A percentile compares a stretch with the other conserved stretches of the same genome.
These are phyloP conservation scores for Philonicus albiceps DNA, from an alignment of 2,888 invertebrate genomes.

Conservation along the genomic window DNA sequence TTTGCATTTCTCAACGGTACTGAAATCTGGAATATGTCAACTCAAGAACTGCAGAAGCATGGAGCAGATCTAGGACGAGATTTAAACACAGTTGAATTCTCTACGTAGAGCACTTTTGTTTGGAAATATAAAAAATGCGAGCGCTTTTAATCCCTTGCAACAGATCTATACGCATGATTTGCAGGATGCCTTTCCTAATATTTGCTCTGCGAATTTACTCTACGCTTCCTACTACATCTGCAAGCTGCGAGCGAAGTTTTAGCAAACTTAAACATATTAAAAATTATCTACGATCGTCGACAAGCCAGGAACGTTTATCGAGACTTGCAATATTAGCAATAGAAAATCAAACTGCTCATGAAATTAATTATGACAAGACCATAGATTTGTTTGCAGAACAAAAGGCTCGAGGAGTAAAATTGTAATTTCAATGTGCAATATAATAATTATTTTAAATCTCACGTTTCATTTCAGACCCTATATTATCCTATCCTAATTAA, in stretches of 20 bases:
- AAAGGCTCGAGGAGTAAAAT: not conserved
- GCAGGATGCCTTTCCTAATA: constrained; percentile 14
- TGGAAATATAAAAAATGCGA: too few species aligned
- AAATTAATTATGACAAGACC: not conserved
- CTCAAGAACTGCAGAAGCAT: too few species aligned
- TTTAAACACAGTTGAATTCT: too few species aligned
- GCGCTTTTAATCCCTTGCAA: not conserved
- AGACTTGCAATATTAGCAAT: not conserved
- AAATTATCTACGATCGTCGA: not conserved
- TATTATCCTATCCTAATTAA: not conserved
- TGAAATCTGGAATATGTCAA: too few species aligned
- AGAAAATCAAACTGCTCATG: not conserved
- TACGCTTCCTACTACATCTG: not conserved
- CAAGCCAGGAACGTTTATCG: not conserved
- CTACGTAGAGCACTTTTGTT: too few species aligned
- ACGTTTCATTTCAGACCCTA: not conserved
- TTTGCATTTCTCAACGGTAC: too few species aligned
- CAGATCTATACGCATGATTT: not conserved
- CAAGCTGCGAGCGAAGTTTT: constrained; percentile 17
- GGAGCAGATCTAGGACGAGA: too few species aligned
- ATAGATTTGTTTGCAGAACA: constrained; percentile 4
- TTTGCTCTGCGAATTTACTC: constrained; percentile 1
- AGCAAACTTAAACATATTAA: constrained; percentile 9
- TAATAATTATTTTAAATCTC: too few species aligned
- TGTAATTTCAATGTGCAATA: not conserved